These are phyloP conservation scores for Arremon aurantiirostris DNA, from an alignment of 2,797 vertebrate species.

Conservation along the genomic window DNA sequence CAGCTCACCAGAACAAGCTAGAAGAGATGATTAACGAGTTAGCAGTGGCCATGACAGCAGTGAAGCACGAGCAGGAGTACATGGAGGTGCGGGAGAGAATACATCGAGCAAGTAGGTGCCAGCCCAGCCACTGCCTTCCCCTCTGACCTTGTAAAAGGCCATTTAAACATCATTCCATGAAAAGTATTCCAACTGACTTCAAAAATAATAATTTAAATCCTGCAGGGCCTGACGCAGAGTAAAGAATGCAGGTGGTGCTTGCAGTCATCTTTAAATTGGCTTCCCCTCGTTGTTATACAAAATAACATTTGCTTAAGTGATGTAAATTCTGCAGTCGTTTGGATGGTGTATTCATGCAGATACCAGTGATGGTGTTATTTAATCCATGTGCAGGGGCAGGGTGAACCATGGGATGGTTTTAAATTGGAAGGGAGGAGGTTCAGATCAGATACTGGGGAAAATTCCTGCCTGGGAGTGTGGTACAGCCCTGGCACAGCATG, in stretches of 20 bases:
- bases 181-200: not conserved
- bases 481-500: not conserved
- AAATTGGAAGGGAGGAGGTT: not conserved
- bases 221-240: not conserved
- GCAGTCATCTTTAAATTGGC: not conserved
- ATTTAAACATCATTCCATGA: not conserved
- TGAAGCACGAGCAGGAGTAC: slow-evolving; percentile 99
- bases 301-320: not conserved
- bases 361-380: not conserved
- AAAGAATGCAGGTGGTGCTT: not conserved
- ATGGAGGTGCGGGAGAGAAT: slow-evolving; percentile 99
- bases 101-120: slow-evolving; percentile 93
- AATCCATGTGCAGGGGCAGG: not conserved
- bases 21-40: slow-evolving; percentile 99
- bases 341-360: not conserved
- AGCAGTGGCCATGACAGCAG: slow-evolving; percentile 96
- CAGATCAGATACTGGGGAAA: too few relatives aligned
- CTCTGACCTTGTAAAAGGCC: rapidly evolving
- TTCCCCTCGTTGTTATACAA: not conserved
- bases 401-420: not conserved
- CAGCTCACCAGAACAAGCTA: slow-evolving; percentile 98
- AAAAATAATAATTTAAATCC: not conserved
- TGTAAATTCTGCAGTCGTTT: not conserved
- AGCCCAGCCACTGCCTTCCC: not conserved
- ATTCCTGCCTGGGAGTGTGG: not conserved